Base-by-base conservation (phyloP, 2,888 invertebrate genomes). In the Portevinia maculata region DNA sequence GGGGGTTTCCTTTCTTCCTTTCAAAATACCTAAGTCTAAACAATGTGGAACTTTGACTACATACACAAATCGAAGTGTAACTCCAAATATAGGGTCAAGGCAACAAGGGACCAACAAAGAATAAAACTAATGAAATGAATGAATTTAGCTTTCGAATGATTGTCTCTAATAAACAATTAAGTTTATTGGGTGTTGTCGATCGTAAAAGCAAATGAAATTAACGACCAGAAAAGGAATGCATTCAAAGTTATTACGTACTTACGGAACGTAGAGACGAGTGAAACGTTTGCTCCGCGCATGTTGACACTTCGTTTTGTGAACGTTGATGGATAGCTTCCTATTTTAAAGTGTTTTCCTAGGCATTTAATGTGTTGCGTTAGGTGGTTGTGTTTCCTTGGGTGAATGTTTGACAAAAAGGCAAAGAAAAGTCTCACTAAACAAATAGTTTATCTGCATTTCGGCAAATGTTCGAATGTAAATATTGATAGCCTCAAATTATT, bases 121-220 rank as follows among this genome's bases (percentile, higher is more conserved):
- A 11, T 8, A 39, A 11, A 60, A 28, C 3, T 15, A 55, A 69
- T 46, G 50, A 59, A 59, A 59, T 70, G 70, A 73, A 53, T 62
- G 44, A 28, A 34, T 62, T 53, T 48, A 37, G 24, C 15, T 15
- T 34, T 32, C 50, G 59, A 70, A 70, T 53, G 53, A 60, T 73
- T 34, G 53, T 37, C 37, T 37, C 11, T 46, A 15, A 24, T 21
- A 62, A 44, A 62, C 71, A 73, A 73, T 73, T 62, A 62, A 62
- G 53, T 73, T 73, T 73, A 73, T 73, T 73, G 71, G 62, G 71
- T 73, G 62, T 55, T 62, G 24, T 28, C 53, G 71, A 34, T 73
- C 71, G 71, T 73, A 62, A 73, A 44, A 73, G 53, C 17, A 73
- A 73, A 62, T 62, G 62, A 53, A 34, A 53, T 73, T 62, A 53